Conservation (phyloP, 2,113 vertebrate genomes). For the Grantiella picta region DNA sequence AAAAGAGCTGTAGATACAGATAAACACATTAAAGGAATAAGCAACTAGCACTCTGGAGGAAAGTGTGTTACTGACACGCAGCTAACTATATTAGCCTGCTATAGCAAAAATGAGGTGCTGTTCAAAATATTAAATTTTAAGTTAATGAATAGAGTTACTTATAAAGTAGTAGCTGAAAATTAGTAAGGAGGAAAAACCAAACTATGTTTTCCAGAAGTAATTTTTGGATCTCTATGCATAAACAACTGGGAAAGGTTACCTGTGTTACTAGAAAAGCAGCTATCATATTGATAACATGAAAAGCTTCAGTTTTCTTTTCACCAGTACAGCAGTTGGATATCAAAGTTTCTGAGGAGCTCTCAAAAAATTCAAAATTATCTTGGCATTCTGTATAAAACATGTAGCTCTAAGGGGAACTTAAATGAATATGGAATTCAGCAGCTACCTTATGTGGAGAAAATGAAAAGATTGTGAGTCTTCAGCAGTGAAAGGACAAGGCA, state of each 20-base stretch:
- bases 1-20: background rate
- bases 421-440: background rate
- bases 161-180: background rate
- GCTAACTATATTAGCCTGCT: background rate
- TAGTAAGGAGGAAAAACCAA: background rate
- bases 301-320: background rate
- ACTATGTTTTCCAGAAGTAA: background rate
- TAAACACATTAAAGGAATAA: conserved; percentile 7
- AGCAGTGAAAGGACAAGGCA: background rate
- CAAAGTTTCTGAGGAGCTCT: background rate
- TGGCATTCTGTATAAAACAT: background rate
- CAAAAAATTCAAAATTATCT: background rate
- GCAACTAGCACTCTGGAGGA: background rate
- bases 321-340: background rate
- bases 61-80: background rate
- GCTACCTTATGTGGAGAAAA: background rate
- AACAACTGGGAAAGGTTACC: background rate
- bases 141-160: background rate
- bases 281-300: background rate
- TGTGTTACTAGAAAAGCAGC: background rate
- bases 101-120: background rate
- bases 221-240: background rate
- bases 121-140: background rate
- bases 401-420: background rate
- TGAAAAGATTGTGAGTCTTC: background rate